These are phyloP conservation scores for Mamestra brassicae DNA, from an alignment of 2,888 invertebrate species.

Conservation along the genomic window DNA sequence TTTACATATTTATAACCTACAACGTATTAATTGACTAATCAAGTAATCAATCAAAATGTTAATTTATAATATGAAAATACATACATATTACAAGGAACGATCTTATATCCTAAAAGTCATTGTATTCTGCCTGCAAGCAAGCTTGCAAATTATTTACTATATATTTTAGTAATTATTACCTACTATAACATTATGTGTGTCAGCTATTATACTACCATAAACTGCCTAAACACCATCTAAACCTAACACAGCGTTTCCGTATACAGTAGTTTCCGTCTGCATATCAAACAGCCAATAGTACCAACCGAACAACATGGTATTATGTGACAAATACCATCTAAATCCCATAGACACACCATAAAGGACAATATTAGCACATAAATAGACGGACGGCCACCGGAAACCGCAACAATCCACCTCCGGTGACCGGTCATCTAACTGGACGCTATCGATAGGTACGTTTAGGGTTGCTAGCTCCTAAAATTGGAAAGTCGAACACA, in stretches of 20 bases:
- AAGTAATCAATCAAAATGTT: too few relatives aligned
- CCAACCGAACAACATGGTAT: conserved; percentile 8
- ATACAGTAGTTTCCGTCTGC: conserved; percentile 18
- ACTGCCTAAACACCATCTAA: neutral
- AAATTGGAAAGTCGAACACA: neutral
- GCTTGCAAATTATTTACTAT: too few relatives aligned
- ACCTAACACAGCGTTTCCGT: too few relatives aligned
- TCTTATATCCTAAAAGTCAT: too few relatives aligned
- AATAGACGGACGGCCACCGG: conserved; percentile 68
- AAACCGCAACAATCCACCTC: conserved; percentile 76
- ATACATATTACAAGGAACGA: too few relatives aligned
- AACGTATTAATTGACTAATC: too few relatives aligned
- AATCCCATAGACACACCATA: conserved; percentile 50
- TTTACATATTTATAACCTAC: neutral
- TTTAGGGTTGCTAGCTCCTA: neutral
- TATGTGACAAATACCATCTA: conserved; percentile 52
- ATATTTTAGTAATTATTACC: too few relatives aligned
- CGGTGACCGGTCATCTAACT: conserved; percentile 76
- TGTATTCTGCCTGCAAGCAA: too few relatives aligned
- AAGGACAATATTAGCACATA: conserved; percentile 71
- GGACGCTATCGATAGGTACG: conserved; percentile 62
- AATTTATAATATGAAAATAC: too few relatives aligned
- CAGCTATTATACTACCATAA: neutral
- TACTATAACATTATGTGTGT: too few relatives aligned
- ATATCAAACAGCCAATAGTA: conserved; percentile 19